Percentiles rank a stretch among this genome's conserved stretches.
Evolutionary conservation across 1,140 invertebrate genomes (phyloP).

Genomic region (Medauroidea extradentata): DNA sequence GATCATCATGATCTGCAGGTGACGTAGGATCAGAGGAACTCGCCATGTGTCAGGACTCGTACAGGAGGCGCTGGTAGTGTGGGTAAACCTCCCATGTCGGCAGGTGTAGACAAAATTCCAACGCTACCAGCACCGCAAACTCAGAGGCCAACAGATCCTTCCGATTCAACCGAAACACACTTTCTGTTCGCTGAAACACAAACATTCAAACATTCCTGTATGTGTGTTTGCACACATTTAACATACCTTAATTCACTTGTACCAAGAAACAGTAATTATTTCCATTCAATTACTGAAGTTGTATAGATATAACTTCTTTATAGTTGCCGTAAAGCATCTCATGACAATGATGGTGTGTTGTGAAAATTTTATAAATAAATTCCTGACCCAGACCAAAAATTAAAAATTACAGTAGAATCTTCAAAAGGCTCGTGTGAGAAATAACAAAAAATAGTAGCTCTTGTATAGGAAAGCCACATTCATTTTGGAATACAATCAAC

Average conservation of each 20-base stretch:
- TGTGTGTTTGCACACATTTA: too few species aligned
- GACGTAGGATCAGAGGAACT: too few species aligned
- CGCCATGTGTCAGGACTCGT: conserved; percentile 66
- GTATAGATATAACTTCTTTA: neutral
- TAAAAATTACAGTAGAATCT: too few species aligned
- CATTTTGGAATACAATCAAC: too few species aligned
- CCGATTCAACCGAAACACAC: conserved; percentile 81
- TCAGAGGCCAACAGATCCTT: conserved; percentile 89
- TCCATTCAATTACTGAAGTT: neutral
- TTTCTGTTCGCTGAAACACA: conserved; percentile 75
- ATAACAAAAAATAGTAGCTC: too few species aligned
- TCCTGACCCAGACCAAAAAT: too few species aligned
- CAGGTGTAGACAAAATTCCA: conserved; percentile 91
- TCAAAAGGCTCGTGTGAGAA: too few species aligned
- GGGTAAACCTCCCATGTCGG: conserved; percentile 88
- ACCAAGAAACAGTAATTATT: neutral
- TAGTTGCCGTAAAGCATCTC: neutral
- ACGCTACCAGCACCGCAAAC: conserved; percentile 89
- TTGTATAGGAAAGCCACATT: too few species aligned
- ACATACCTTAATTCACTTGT: too few species aligned
- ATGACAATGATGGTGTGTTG: neutral
- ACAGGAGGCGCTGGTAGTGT: conserved; percentile 89
- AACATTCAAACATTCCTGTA: too few species aligned
- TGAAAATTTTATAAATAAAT: neutral
- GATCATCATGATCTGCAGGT: too few species aligned